Percentiles rank a stretch among this genome's conserved stretches.
These are phyloP conservation scores for Schlechtendalia chinensis DNA, from an alignment of 1,140 invertebrate genomes.

Conservation along the genomic window DNA sequence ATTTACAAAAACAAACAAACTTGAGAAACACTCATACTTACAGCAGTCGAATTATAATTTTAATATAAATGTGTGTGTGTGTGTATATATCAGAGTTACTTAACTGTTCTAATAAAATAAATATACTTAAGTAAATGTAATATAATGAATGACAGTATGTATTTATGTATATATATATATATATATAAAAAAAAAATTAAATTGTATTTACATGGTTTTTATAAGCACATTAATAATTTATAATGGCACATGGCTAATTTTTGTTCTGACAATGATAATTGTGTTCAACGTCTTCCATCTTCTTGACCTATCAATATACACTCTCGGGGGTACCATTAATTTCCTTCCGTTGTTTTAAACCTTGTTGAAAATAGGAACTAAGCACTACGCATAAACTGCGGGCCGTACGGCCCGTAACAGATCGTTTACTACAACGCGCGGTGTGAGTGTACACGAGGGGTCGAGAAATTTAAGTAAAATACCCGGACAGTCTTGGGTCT, in stretches of 20 bases:
- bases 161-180: too few relatives aligned
- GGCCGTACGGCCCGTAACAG: background rate
- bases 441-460: constrained; percentile 26
- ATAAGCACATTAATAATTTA: constrained; percentile 45
- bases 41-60: constrained; percentile 44
- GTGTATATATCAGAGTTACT: constrained; percentile 24
- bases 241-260: constrained; percentile 45
- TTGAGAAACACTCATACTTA: constrained; percentile 22
- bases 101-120: constrained; percentile 38
- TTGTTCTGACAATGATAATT: constrained; percentile 34
- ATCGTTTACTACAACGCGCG: background rate
- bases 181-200: constrained; percentile 19
- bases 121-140: constrained; percentile 34
- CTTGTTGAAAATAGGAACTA: constrained; percentile 32
- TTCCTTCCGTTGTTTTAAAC: background rate
- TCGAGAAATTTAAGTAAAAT: constrained; percentile 40
- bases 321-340: background rate
- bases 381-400: background rate
- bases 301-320: constrained; percentile 42
- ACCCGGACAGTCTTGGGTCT: constrained; percentile 28
- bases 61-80: constrained; percentile 8
- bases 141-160: background rate
- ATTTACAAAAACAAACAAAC: constrained; percentile 44
- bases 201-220: constrained; percentile 25
- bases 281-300: constrained; percentile 1